phyloP scores from a whole-genome alignment of 2,113 vertebrate species.

The Phaethornis superciliosus region DNA sequence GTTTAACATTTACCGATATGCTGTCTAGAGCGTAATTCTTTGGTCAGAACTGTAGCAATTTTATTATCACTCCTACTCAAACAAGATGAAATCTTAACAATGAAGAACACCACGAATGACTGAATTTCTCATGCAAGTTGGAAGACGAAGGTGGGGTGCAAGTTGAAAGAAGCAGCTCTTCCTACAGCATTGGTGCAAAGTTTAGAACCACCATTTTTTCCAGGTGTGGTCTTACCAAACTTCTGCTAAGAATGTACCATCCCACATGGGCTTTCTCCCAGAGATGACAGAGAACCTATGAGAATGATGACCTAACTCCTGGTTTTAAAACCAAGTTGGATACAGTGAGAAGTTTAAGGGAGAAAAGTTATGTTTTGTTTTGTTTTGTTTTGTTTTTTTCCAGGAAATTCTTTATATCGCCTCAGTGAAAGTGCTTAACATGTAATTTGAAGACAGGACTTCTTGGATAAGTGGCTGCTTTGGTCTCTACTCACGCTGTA shows the following conservation, averaged over 20 bases:
- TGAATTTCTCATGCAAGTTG: neutral
- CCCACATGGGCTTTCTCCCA: rapidly evolving
- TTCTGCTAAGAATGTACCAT: neutral
- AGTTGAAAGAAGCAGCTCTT: neutral
- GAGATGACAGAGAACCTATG: neutral
- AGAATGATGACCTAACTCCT: neutral
- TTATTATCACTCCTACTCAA: neutral
- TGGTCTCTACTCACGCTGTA: neutral
- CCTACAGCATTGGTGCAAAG: neutral
- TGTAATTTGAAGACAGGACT: neutral
- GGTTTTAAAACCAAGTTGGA: neutral
- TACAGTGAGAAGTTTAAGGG: neutral
- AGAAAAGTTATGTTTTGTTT: neutral
- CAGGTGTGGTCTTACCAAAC: neutral
- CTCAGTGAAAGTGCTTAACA: neutral
- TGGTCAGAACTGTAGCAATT: neutral
- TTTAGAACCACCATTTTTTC: neutral
- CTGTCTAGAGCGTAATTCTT: neutral
- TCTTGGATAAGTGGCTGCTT: neutral
- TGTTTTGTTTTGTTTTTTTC: neutral
- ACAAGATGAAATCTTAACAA: neutral
- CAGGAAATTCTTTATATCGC: neutral
- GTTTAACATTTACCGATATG: neutral
- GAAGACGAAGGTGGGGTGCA: neutral
- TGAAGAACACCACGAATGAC: neutral